Evolutionary conservation across 2,113 vertebrate genomes (phyloP).

Genomic region (Grantiella picta): DNA sequence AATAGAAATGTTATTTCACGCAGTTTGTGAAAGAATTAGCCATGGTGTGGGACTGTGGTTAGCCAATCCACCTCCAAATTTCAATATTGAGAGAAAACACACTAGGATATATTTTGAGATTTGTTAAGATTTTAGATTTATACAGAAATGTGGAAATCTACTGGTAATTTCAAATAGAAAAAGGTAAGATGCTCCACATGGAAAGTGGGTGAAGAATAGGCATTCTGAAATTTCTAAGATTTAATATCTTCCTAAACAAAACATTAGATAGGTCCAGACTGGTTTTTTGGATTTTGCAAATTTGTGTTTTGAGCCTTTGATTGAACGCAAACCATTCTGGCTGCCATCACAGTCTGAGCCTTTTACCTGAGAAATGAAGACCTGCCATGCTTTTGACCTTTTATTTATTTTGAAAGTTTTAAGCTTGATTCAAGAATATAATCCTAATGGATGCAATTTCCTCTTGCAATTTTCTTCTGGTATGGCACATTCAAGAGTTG

Average conservation of each 20-base stretch:
- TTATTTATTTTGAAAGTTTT: neutral
- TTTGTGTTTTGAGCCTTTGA: neutral
- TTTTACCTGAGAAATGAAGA: neutral
- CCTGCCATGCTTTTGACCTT: neutral
- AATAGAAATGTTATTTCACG: neutral
- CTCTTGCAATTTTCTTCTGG: neutral
- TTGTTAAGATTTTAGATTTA: neutral
- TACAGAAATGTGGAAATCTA: neutral
- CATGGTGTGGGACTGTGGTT: neutral
- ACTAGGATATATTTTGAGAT: neutral
- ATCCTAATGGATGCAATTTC: neutral
- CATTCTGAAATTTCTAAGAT: neutral
- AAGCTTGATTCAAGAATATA: neutral
- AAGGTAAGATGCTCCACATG: neutral
- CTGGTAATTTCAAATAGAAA: neutral
- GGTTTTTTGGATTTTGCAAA: neutral
- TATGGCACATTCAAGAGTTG: neutral
- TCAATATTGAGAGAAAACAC: neutral
- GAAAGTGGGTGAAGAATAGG: neutral
- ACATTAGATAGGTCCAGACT: neutral
- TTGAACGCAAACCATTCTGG: neutral
- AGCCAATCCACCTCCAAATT: neutral
- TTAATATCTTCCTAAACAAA: neutral
- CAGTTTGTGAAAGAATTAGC: neutral
- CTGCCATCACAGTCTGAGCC: neutral